Base-by-base conservation (phyloP, 2,797 vertebrate genomes). In the Melanotaenia maccullochi region DNA sequence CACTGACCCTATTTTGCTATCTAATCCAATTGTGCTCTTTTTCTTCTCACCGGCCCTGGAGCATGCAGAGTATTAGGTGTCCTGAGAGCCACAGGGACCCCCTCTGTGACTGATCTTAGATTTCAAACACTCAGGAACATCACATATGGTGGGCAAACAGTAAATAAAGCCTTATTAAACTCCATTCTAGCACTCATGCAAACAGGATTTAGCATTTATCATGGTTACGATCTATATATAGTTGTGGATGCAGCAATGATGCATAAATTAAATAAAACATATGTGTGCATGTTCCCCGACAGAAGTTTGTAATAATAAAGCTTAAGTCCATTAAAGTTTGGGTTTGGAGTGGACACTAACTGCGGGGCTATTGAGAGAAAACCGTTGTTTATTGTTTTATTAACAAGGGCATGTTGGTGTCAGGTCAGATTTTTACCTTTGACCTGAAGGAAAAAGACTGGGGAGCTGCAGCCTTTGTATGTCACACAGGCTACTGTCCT, bases 11-110 rank as follows among this genome's bases (percentile, higher is more conserved):
- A 95, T 97, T 97, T 96, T 96, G 94, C 92, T 96, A 96, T 94
- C 95, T 96, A 97, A 97, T 97, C 94, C 93, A 95, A 96, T 97
- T 96, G 93, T 93, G 92, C 70, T 85, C 94, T 92, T 93, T 95
- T 93, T 94, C 92, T 93, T 91, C 93, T 93, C 89, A 85, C 88
- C 71, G 85, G 87, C 87, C 93, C 91, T 82, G 92, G 91, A 95
- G 92, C 90, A 89, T 87, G 91, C 92, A 90, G 90, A 88, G 94
- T 96, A 94, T 95, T 94, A 92, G 88, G 93, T 96, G 90, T 96
- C 95, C 91, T 92, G 84, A 83, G 85, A 91, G 87, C 88, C 92
- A 87, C 76, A 69, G 78, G 59, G 33, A 82, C 90, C 84, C 81
- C 90, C 82, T 54, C 79, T 68, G 89, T 91, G 87, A 79, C 90